phyloP scores from a whole-genome alignment of 2,113 vertebrate genomes.

The Neolamprologus caudopunctatus region DNA sequence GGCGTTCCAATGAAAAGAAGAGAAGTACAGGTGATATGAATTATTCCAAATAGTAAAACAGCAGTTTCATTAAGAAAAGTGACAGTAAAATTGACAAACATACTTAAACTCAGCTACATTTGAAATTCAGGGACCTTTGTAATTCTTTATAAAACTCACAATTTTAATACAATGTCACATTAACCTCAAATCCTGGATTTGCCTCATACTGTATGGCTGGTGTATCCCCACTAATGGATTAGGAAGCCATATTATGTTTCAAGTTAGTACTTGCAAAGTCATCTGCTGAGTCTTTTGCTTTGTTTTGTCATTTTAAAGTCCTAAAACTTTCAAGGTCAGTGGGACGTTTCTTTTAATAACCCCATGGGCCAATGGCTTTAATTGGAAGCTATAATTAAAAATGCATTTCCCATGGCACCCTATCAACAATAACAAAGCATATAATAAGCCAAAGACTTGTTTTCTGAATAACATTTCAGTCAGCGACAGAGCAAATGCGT shows the following conservation, averaged over 20 bases:
- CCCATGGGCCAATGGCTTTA: constrained; percentile 38
- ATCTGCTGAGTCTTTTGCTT: not conserved
- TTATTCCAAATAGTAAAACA: not conserved
- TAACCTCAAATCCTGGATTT: not conserved
- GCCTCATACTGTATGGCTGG: not conserved
- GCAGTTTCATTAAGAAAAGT: not conserved
- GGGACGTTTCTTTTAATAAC: constrained; percentile 14
- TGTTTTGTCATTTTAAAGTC: not conserved
- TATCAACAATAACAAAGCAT: not conserved
- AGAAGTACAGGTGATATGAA: not conserved
- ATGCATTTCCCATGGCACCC: constrained; percentile 5
- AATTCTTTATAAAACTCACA: not conserved
- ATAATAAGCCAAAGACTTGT: not conserved
- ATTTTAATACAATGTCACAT: not conserved
- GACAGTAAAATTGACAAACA: not conserved
- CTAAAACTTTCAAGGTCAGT: constrained; percentile 44
- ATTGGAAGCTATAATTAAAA: constrained; percentile 43
- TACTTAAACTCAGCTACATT: not conserved
- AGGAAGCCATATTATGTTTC: not conserved
- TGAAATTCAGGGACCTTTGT: not conserved
- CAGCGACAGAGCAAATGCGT: not conserved
- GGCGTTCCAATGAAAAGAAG: not conserved
- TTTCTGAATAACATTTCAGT: not conserved
- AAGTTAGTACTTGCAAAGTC: not conserved
- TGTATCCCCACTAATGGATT: not conserved